Percentiles rank a stretch among this genome's conserved stretches.
Evolutionary conservation across 92 coral and sea anemone genomes (phyloP).

Genomic region (Montipora capitata): DNA sequence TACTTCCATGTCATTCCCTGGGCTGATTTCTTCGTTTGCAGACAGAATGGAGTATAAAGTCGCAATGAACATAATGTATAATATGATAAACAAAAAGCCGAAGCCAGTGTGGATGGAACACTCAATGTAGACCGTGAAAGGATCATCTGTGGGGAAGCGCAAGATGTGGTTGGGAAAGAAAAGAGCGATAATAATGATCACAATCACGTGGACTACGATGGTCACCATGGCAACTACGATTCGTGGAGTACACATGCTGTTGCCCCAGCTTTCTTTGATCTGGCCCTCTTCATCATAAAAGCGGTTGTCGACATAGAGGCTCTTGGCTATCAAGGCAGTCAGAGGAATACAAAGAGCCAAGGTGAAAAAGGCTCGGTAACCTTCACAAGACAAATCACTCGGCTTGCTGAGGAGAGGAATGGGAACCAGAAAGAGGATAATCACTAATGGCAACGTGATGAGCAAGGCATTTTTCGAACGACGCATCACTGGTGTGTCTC

Average conservation of each 20-base stretch:
- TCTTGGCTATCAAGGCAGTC: conserved; percentile 85
- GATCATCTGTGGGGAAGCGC: conserved; percentile 76
- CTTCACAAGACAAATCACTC: conserved; percentile 90
- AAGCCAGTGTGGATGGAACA: conserved; percentile 88
- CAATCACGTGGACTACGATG: conserved; percentile 76
- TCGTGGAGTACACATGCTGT: conserved; percentile 80
- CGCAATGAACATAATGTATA: conserved; percentile 82
- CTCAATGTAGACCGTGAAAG: conserved; percentile 91
- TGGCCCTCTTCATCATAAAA: conserved; percentile 87
- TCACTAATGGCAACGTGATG: conserved; percentile 79
- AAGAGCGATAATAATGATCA: conserved; percentile 71
- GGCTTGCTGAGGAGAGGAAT: conserved; percentile 93
- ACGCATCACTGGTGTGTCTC: conserved; percentile 90
- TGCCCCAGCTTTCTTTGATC: conserved; percentile 72
- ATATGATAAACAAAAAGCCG: conserved; percentile 82
- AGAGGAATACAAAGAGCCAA: conserved; percentile 88
- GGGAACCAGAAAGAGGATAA: conserved; percentile 90
- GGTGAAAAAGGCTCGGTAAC: conserved; percentile 90
- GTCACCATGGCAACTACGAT: conserved; percentile 70
- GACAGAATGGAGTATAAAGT: conserved; percentile 84
- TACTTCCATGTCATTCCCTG: conserved; percentile 91
- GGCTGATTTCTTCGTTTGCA: conserved; percentile 82
- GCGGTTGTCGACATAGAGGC: conserved; percentile 79
- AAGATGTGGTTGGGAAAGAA: conserved; percentile 79
- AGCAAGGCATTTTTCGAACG: conserved; percentile 89